phyloP scores from a whole-genome alignment of 2,888 invertebrate species.

The Rambutsinella grinnellia region DNA sequence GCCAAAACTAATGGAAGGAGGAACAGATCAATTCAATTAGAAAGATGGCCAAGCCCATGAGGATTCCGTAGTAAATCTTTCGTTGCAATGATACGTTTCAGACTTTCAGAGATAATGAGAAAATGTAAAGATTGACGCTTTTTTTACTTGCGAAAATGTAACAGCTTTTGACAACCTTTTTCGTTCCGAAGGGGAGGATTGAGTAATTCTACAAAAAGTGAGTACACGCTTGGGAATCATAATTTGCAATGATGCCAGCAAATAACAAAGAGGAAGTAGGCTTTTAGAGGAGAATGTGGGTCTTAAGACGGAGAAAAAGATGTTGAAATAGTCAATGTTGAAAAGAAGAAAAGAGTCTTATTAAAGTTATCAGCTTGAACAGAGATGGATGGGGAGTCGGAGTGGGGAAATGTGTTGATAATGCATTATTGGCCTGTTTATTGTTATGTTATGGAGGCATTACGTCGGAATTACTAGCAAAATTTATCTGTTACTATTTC shows the following conservation, averaged over 20 bases:
- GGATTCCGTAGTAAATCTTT: constrained; percentile 29
- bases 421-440: neutral
- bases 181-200: neutral
- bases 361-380: neutral
- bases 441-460: neutral
- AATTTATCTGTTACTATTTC: neutral
- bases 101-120: constrained; percentile 14
- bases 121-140: neutral
- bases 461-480: no score
- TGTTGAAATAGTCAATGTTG: no score
- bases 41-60: constrained; percentile 22
- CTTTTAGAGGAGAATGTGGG: neutral
- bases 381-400: neutral
- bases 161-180: constrained; percentile 32
- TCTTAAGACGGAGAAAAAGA: neutral
- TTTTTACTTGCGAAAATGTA: constrained; percentile 5
- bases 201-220: constrained; percentile 30
- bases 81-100: constrained; percentile 10
- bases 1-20: constrained; percentile 6
- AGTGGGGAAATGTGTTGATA: neutral
- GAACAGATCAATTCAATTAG: constrained; percentile 11
- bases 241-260: constrained; percentile 31
- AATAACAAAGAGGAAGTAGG: neutral
- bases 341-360: no score
- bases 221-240: no score